Percentiles rank a stretch among this genome's conserved stretches.
phyloP scores from a whole-genome alignment of 2,888 invertebrate species.

The Aphodius sticticus region DNA sequence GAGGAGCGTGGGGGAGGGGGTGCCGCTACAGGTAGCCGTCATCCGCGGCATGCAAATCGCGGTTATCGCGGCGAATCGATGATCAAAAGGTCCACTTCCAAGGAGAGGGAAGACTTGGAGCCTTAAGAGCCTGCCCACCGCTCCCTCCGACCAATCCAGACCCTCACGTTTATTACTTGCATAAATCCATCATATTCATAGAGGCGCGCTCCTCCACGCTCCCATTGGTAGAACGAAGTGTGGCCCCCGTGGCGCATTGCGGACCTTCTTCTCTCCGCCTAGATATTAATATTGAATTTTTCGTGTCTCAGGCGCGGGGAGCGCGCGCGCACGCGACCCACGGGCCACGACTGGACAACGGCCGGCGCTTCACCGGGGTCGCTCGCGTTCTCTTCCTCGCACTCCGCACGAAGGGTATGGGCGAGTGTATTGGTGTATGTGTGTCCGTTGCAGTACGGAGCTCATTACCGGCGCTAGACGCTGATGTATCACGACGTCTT shows the following conservation, averaged over 20 bases:
- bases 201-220: conserved; percentile 34
- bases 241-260: conserved; percentile 63
- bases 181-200: conserved; percentile 71
- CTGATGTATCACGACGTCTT: not conserved
- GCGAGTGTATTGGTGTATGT: not conserved
- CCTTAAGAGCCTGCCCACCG: not conserved
- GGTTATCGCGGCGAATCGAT: conserved; percentile 41
- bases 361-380: conserved; percentile 27
- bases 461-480: not conserved
- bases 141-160: conserved; percentile 69
- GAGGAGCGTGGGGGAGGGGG: not conserved
- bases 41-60: conserved; percentile 46
- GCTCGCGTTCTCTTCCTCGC: not conserved
- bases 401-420: not conserved
- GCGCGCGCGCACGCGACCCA: conserved; percentile 52
- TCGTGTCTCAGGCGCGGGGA: conserved; percentile 59
- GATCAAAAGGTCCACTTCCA: conserved; percentile 40
- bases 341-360: conserved; percentile 57
- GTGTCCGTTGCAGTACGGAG: conserved; percentile 6
- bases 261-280: conserved; percentile 71
- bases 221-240: conserved; percentile 55
- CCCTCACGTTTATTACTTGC: conserved; percentile 79
- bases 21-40: conserved; percentile 44
- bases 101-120: not conserved
- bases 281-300: conserved; percentile 86